phyloP scores from a whole-genome alignment of 2,113 vertebrate species.

The Tenebrosternarchus preto region DNA sequence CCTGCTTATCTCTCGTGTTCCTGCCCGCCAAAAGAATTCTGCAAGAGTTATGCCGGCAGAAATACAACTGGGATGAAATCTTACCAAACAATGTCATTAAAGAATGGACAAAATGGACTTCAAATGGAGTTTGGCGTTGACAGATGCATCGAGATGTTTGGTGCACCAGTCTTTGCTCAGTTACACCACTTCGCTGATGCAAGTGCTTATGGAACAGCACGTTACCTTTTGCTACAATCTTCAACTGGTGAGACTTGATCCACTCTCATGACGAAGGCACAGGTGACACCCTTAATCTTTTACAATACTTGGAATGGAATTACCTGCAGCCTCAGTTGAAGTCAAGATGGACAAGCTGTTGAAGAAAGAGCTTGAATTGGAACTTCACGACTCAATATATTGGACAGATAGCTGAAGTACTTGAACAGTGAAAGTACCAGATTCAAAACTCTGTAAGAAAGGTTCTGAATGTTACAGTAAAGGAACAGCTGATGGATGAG shows the following conservation, averaged over 20 bases:
- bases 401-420: constrained; percentile 39
- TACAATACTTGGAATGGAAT: constrained; percentile 16
- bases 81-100: not conserved
- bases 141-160: constrained; percentile 18
- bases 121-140: not conserved
- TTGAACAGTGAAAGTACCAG: not conserved
- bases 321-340: constrained; percentile 4
- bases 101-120: not conserved
- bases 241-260: not conserved
- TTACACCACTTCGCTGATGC: constrained; percentile 29
- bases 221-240: not conserved
- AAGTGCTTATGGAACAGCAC: not conserved
- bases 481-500: not conserved
- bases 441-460: not conserved
- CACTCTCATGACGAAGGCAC: constrained; percentile 18
- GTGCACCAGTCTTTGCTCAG: not conserved
- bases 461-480: not conserved
- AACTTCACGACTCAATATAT: not conserved
- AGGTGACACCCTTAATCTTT: constrained; percentile 6
- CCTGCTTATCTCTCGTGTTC: constrained; percentile 16
- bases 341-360: constrained; percentile 19
- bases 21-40: constrained; percentile 33
- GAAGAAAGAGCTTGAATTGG: constrained; percentile 8
- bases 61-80: constrained; percentile 12
- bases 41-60: constrained; percentile 15